Evolutionary conservation across 2,113 vertebrate species (phyloP).

Genomic region (Sebastes fasciatus): DNA sequence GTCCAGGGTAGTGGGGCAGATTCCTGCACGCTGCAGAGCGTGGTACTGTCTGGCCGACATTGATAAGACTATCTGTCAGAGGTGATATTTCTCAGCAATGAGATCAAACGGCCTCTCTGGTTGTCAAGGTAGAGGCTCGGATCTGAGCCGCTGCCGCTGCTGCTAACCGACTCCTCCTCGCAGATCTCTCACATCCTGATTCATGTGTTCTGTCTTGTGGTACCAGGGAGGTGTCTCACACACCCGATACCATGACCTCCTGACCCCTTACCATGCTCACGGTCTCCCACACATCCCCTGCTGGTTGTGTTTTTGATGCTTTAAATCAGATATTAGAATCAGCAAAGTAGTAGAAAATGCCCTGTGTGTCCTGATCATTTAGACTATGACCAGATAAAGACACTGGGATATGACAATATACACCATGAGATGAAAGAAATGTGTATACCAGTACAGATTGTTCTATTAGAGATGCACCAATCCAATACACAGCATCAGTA

Average conservation of each 20-base stretch:
- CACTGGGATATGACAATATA: neutral
- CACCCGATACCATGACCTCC: slow-evolving; percentile 1
- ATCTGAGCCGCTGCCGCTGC: slow-evolving; percentile 27
- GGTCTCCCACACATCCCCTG: neutral
- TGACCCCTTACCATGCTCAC: neutral
- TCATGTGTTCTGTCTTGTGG: slow-evolving; percentile 40
- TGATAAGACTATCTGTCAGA: slow-evolving; percentile 59
- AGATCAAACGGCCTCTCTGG: slow-evolving; percentile 57
- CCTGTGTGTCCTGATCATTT: neutral
- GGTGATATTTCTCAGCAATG: slow-evolving; percentile 50
- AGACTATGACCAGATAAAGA: neutral
- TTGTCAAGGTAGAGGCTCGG: slow-evolving; percentile 54
- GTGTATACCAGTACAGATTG: neutral
- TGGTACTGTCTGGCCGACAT: slow-evolving; percentile 26
- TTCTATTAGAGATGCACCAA: neutral
- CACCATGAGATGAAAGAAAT: neutral
- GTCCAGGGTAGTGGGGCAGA: slow-evolving; percentile 1
- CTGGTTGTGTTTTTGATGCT: neutral
- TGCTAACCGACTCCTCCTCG: slow-evolving; percentile 48
- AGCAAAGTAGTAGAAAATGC: no score
- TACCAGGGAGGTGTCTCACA: slow-evolving; percentile 8
- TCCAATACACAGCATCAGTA: neutral
- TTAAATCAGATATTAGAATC: neutral
- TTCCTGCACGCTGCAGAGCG: slow-evolving; percentile 19
- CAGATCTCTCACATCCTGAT: slow-evolving; percentile 34